Evolutionary conservation across 1,140 invertebrate genomes (phyloP).

Genomic region (Eulimnadia texana): DNA sequence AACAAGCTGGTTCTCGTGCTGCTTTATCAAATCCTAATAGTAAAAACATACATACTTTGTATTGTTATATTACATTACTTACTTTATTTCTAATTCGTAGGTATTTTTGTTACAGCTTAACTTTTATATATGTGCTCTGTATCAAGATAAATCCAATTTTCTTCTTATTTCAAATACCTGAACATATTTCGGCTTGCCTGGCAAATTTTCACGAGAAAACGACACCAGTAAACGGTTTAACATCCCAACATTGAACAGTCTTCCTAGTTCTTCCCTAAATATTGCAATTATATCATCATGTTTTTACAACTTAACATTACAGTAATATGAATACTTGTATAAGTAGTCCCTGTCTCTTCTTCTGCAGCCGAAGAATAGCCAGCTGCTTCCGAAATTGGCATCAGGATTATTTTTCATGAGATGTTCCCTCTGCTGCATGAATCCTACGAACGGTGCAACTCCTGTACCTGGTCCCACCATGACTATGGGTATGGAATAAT

Average conservation of each 20-base stretch:
- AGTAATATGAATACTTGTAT: slow-evolving; percentile 31
- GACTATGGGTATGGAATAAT: slow-evolving; percentile 43
- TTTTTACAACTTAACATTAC: too few species aligned
- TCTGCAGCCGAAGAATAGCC: slow-evolving; percentile 63
- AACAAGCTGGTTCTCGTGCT: slow-evolving; percentile 38
- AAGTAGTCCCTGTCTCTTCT: slow-evolving; percentile 46
- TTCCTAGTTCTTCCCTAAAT: slow-evolving; percentile 37
- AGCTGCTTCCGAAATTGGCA: slow-evolving; percentile 31
- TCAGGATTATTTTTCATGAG: slow-evolving; percentile 22
- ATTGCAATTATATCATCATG: too few species aligned
- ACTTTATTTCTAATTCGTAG: too few species aligned
- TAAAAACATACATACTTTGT: neutral
- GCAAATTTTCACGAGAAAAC: slow-evolving; percentile 44
- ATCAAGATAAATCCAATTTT: too few species aligned
- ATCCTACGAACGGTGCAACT: slow-evolving; percentile 56
- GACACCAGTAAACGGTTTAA: slow-evolving; percentile 41
- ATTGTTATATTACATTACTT: too few species aligned
- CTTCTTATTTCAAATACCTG: too few species aligned
- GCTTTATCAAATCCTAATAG: slow-evolving; percentile 35
- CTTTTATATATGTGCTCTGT: too few species aligned
- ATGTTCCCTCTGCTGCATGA: slow-evolving; percentile 38
- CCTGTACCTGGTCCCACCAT: slow-evolving; percentile 72
- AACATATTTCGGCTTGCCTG: slow-evolving; percentile 36
- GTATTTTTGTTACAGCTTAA: too few species aligned
- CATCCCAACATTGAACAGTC: slow-evolving; percentile 32